Base-by-base conservation (phyloP, 2,797 vertebrate species). In the Bryconaethiops microstoma region DNA sequence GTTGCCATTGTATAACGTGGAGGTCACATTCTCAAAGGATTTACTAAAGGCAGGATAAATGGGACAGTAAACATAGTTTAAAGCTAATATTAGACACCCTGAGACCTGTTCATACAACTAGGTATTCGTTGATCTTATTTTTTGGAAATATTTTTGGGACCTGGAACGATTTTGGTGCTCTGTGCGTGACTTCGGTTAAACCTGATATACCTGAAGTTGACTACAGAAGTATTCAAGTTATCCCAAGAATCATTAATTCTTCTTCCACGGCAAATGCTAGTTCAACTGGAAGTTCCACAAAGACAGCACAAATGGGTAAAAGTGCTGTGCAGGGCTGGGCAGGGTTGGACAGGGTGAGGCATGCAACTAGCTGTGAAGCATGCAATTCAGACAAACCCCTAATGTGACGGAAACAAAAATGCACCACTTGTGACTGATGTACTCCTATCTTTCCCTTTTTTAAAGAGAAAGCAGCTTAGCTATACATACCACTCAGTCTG, bases 361-460 rank as follows among this genome's bases (percentile, higher is more conserved):
- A 92, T 92, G 91, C 91, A 91, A 76, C 74, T 67, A 84, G 88
- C 78, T 73, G 91, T 86, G 90, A 89, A 81, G 84, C 83, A 83
- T 89, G 89, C 81, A 85, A 84, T 83, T 48, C 23, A 73, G 13
- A 57, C 72, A 77, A 79, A 76, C 82, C 57, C 72, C 68, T 65
- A 8, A 60, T 50, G 57, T 75, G 68, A 19, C 59, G n/a, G 39
- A 39, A 77, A 69, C 23, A 54, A 73, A 82, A 14, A 59, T 40
- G 55, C 65, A 80, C 74, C 64, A 79, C 63, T 62, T 16, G 75
- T 86, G 82, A 73, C 29, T 21, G 14, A 63, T 45, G 12, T n/a
- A 23, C 45, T 50, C 0, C 14, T 62, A 78, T 71, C 50, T 42
- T n/a, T 82, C 74, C 70, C 63, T 77, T 52, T 72, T 29, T 64